A percentile compares a stretch with the other conserved stretches of the same genome.
These are phyloP conservation scores for Cranoglanis bouderius DNA, from an alignment of 2,113 vertebrate species.

Conservation along the genomic window DNA sequence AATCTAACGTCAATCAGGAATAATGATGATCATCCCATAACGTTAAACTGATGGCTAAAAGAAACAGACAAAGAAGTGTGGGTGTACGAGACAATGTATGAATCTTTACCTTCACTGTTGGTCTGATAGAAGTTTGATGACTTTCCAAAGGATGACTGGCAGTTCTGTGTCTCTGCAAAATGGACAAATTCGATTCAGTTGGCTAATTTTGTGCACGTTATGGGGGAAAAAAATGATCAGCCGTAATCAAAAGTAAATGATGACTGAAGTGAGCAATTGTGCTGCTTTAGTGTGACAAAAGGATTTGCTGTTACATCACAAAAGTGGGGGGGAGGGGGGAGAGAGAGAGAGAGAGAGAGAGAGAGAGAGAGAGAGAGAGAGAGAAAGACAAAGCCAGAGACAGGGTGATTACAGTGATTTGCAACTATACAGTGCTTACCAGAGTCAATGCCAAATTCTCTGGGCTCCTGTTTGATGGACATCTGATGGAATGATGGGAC, in stretches of 20 bases:
- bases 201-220: not conserved
- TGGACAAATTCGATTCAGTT: not conserved
- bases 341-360: not conserved
- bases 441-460: constrained; percentile 88
- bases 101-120: constrained; percentile 78
- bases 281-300: constrained; percentile 49
- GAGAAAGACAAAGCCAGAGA: not conserved
- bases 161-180: constrained; percentile 87
- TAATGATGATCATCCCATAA: not conserved
- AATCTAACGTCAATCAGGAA: not conserved
- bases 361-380: not conserved
- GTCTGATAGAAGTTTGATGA: constrained; percentile 76
- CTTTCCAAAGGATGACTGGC: constrained; percentile 85
- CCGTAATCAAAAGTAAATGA: not conserved
- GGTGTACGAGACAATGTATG: not conserved
- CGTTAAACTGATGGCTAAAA: not conserved
- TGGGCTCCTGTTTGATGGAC: constrained; percentile 91
- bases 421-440: constrained; percentile 67
- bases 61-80: not conserved
- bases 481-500: constrained; percentile 80
- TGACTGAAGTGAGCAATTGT: not conserved
- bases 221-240: not conserved
- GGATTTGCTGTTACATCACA: constrained; percentile 65
- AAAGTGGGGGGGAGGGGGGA: not conserved
- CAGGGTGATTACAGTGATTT: not conserved